Evolutionary conservation across 1,140 invertebrate genomes (phyloP), one percentile per base, ranked within the genome.

Genomic region (Glossosoma conforme): DNA sequence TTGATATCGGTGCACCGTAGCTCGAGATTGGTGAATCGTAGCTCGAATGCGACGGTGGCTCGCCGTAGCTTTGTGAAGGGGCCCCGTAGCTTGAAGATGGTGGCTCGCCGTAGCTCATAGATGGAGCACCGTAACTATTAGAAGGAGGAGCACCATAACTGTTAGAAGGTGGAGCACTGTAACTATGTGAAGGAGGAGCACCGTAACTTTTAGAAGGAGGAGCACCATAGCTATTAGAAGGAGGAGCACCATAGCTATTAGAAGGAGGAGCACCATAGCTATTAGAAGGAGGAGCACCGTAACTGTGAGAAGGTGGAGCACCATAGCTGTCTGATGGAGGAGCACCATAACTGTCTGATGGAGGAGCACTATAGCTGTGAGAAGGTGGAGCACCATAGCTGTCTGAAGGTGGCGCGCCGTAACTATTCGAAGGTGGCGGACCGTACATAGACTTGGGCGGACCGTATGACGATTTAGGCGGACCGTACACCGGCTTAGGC

Each of bases 391-490:
- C 21, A 2, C 54, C 54, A 30, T 45, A 56, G 14, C 11, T 11
- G 10, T 24, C 24, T 15, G 46, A 48, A 15, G 53, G 53, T 8
- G 54, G 54, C 28, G 32, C 36, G 2, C 54, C 54, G 15, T 51
- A 55, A 9, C 44, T 41, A 3, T n/a, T 19, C 8, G 47, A 25
- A 19, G 46, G 46, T 2, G 56, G 56, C 21, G 56, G 53, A 6
- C 56, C 56, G 33, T 59, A 59, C 14, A n/a, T 20, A 9, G 40
- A 20, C 32, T 59, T 55, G n/a, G 56, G 56, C 11, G 56, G 56
- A 38, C 56, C 56, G 36, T 59, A 59, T 32, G 19, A 14, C 9
- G 52, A 21, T 40, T 59, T 59, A 6, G 56, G 55, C 3, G 55
- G 51, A 2, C 55, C 55, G 24, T 57, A 57, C 17, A 10, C 20